phyloP scores from a whole-genome alignment of 2,888 invertebrate genomes.

The Osedax fenrisi region DNA sequence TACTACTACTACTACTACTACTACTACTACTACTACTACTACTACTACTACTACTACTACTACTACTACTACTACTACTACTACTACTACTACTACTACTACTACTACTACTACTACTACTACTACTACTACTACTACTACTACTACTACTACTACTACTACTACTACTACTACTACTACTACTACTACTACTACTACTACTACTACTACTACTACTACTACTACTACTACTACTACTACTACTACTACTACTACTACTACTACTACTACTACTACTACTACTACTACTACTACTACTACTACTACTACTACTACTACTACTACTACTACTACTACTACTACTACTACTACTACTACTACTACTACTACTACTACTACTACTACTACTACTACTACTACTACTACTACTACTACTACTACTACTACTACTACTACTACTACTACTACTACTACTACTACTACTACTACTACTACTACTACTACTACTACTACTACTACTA shows the following conservation, averaged over 20 bases:
- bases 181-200: neutral
- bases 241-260: neutral
- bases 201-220: neutral
- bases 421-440: neutral
- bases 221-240: neutral
- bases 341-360: neutral
- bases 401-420: neutral
- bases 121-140: neutral
- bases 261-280: neutral
- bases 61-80: neutral
- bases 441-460: neutral
- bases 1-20: neutral
- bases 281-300: neutral
- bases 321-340: neutral
- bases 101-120: constrained; percentile 2
- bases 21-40: neutral
- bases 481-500: neutral
- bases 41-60: neutral
- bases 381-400: neutral
- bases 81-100: neutral
- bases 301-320: neutral
- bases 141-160: neutral
- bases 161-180: neutral
- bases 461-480: neutral
- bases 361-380: neutral